A percentile compares a stretch with the other conserved stretches of the same genome.
These are phyloP conservation scores for Phenganax marumi DNA, from an alignment of 92 coral and sea anemone genomes.

Conservation along the genomic window DNA sequence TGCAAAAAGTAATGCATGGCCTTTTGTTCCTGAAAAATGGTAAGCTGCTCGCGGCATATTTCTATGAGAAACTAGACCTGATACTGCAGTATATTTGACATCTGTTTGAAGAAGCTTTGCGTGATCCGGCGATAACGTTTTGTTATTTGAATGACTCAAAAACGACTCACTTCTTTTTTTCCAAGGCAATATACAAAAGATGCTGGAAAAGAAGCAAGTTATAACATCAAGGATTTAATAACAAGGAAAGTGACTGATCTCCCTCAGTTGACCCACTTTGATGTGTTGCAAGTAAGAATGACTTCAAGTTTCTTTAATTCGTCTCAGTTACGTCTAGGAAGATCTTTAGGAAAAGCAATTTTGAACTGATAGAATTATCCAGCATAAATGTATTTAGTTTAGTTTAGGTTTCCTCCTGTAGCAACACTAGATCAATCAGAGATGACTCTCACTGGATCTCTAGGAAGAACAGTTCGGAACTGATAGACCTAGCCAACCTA, in stretches of 20 bases:
- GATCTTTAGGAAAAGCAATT: too few species aligned
- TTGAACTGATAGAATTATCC: too few species aligned
- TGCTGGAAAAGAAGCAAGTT: slow-evolving; percentile 74
- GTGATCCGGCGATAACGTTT: not conserved
- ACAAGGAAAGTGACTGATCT: slow-evolving; percentile 61
- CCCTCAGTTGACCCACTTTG: slow-evolving; percentile 65
- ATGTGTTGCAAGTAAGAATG: slow-evolving; percentile 68
- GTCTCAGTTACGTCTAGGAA: too few species aligned
- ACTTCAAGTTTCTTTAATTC: not conserved
- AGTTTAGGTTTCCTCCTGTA: too few species aligned
- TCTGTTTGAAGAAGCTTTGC: too few species aligned
- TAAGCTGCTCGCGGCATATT: slow-evolving; percentile 14
- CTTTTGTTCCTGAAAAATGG: slow-evolving; percentile 98
- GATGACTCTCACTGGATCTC: too few species aligned
- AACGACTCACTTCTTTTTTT: not conserved
- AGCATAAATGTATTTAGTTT: too few species aligned
- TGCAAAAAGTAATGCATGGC: slow-evolving; percentile 83
- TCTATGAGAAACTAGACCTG: too few species aligned
- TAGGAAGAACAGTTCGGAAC: too few species aligned
- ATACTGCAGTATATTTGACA: too few species aligned
- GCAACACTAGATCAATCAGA: too few species aligned
- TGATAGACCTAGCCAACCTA: too few species aligned
- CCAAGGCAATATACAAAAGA: slow-evolving; percentile 74
- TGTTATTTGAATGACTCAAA: not conserved
- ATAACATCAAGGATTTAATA: slow-evolving; percentile 82